Conservation (phyloP, 2,797 vertebrate genomes). For the Echeneis naucrates region DNA sequence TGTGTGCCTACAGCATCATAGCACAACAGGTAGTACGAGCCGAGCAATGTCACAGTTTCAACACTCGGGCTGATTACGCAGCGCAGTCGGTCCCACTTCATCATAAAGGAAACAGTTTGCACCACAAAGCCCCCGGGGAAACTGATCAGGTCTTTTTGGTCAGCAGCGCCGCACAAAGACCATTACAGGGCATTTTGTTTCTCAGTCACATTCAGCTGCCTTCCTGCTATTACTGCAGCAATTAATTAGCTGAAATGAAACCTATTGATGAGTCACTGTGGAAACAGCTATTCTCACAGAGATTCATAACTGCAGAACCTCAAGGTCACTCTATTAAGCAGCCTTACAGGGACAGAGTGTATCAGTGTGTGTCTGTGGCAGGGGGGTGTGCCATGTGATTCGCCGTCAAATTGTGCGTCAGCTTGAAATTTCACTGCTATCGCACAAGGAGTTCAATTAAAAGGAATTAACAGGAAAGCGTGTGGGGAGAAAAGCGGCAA, state of each 20-base stretch:
- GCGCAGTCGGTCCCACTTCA: slow-evolving; percentile 7
- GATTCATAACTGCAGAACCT: slow-evolving; percentile 35
- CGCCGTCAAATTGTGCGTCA: background rate
- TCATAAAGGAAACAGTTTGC: slow-evolving; percentile 46
- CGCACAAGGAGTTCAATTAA: slow-evolving; percentile 44
- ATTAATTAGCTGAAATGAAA: slow-evolving; percentile 49
- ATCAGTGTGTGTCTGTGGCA: background rate
- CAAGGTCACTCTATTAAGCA: slow-evolving; percentile 51
- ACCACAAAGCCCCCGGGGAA: slow-evolving; percentile 13
- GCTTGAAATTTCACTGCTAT: slow-evolving; percentile 22
- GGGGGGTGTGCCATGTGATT: background rate
- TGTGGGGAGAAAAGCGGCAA: background rate
- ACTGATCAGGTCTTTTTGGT: background rate
- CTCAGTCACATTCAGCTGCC: slow-evolving; percentile 23
- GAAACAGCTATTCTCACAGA: slow-evolving; percentile 28
- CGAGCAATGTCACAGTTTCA: slow-evolving; percentile 32
- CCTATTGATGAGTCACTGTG: slow-evolving; percentile 33
- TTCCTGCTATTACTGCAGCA: slow-evolving; percentile 15
- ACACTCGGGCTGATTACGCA: slow-evolving; percentile 20
- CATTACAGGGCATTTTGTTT: slow-evolving; percentile 42
- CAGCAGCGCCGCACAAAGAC: slow-evolving; percentile 10
- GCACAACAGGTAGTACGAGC: slow-evolving; percentile 60
- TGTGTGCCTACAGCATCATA: slow-evolving; percentile 46
- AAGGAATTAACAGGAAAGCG: slow-evolving; percentile 35
- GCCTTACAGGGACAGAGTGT: background rate